These are phyloP conservation scores for Jordanella pulchra DNA, from an alignment of 2,797 vertebrate genomes.

Conservation along the genomic window DNA sequence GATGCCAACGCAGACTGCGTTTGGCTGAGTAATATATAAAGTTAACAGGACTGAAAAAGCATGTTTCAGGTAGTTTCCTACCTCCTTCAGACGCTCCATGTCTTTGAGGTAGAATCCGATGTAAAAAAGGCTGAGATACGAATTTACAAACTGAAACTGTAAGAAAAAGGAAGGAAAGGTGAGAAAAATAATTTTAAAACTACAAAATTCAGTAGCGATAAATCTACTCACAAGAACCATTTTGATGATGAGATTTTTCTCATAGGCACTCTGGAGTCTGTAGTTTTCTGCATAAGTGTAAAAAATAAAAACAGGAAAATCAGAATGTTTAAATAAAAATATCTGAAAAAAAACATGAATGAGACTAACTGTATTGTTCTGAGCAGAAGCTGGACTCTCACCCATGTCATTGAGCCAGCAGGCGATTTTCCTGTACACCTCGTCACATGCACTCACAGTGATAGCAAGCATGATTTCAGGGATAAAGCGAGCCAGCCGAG, in stretches of 20 bases:
- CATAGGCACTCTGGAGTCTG: slow-evolving; percentile 97
- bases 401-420: slow-evolving; percentile 98
- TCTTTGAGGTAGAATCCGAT: slow-evolving; percentile 99
- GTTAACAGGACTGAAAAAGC: background rate
- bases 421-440: slow-evolving; percentile 96
- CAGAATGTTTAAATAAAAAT: too few relatives aligned
- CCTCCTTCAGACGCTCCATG: slow-evolving; percentile 98
- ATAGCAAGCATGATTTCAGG: slow-evolving; percentile 93
- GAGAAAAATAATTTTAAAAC: background rate
- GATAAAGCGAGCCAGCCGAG: slow-evolving; percentile 89
- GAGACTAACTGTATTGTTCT: background rate
- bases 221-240: slow-evolving; percentile 91
- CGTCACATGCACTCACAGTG: slow-evolving; percentile 92
- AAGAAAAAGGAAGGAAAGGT: slow-evolving; percentile 38
- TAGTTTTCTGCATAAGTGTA: slow-evolving; percentile 88
- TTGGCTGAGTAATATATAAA: slow-evolving; percentile 6
- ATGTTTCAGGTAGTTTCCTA: slow-evolving; percentile 58
- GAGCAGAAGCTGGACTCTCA: slow-evolving; percentile 59
- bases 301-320: background rate
- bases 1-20: background rate
- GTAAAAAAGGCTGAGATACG: slow-evolving; percentile 99
- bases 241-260: slow-evolving; percentile 99
- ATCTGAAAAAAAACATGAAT: background rate
- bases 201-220: background rate
- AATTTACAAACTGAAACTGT: slow-evolving; percentile 99